These are phyloP conservation scores for Colistium nudipinnis DNA, from an alignment of 2,113 vertebrate species.

Conservation along the genomic window DNA sequence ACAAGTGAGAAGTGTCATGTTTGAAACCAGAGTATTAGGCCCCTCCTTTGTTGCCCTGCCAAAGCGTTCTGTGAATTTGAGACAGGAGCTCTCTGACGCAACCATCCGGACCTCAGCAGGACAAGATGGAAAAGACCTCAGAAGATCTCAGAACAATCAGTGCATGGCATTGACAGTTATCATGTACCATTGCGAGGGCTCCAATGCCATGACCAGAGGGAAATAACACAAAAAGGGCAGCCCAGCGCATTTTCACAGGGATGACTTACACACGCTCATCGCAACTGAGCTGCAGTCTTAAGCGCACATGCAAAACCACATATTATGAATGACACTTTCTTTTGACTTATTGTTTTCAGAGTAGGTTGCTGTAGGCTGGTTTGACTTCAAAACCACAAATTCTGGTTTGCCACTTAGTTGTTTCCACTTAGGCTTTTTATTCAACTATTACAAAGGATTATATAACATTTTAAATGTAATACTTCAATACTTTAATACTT, in stretches of 20 bases:
- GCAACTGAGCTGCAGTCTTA: not conserved
- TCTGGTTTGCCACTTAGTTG: constrained; percentile 10
- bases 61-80: constrained; percentile 62
- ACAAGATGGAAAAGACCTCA: constrained; percentile 35
- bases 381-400: constrained; percentile 11
- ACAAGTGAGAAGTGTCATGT: constrained; percentile 77
- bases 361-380: not conserved
- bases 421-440: not conserved
- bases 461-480: constrained; percentile 30
- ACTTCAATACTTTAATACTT: constrained; percentile 30
- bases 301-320: constrained; percentile 1
- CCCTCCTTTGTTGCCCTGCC: constrained; percentile 56
- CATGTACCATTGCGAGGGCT: not conserved
- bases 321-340: constrained; percentile 2
- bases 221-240: not conserved
- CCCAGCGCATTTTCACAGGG: not conserved
- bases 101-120: constrained; percentile 44
- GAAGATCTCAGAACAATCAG: constrained; percentile 27
- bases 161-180: constrained; percentile 22
- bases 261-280: not conserved
- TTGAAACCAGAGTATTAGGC: constrained; percentile 78
- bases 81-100: constrained; percentile 40
- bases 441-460: not conserved
- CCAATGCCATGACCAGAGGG: not conserved
- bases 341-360: too few relatives aligned